Evolutionary conservation across 2,888 invertebrate genomes (phyloP), one percentile per base, ranked within the genome.

Genomic region (Dorcus hopei): DNA sequence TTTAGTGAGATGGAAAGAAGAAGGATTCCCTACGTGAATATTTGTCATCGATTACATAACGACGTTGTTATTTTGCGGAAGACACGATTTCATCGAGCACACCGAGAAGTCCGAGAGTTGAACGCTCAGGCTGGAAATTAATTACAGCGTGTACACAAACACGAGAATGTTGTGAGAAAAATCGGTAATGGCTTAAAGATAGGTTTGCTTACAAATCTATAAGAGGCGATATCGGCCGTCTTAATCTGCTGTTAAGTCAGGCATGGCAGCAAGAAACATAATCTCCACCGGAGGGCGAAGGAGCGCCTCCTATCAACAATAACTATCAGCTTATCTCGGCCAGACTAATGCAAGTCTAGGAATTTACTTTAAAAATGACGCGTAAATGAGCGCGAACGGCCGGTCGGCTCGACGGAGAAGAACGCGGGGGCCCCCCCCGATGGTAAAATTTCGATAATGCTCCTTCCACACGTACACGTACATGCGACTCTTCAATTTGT

Each of bases 331-430:
- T 67, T 68, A 70, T 70, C 70, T 63, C 62, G 39, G 41, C 63
- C 65, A 64, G 67, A 67, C 69, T 71, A 71, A 71, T 71, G 70
- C 67, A 68, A 64, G 69, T 70, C 68, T 66, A 63, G 66, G 68
- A 68, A 68, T 55, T 70, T 68, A 59, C 58, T 66, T 68, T 69
- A 64, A 70, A 70, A 68, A 67, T 66, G 64, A 61, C 67, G 52
- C 60, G 52, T 51, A 61, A 62, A 58, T 57, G 61, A 61, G 54
- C 59, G 61, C 58, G 54, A 65, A 63, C 64, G 62, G 65, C 64
- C 62, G 65, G 61, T 62, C 9, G 23, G 9, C 19, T 16, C 16
- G 45, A 19, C 45, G 45, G 5, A 8, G 45, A 9, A 9, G 23
- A 9, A 45, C 9, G 45, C 16, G 23, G 16, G 14, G 23, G n/a